These are phyloP conservation scores for Phataginus tetradactyla DNA, from an alignment of 2,797 vertebrate species.

Conservation along the genomic window DNA sequence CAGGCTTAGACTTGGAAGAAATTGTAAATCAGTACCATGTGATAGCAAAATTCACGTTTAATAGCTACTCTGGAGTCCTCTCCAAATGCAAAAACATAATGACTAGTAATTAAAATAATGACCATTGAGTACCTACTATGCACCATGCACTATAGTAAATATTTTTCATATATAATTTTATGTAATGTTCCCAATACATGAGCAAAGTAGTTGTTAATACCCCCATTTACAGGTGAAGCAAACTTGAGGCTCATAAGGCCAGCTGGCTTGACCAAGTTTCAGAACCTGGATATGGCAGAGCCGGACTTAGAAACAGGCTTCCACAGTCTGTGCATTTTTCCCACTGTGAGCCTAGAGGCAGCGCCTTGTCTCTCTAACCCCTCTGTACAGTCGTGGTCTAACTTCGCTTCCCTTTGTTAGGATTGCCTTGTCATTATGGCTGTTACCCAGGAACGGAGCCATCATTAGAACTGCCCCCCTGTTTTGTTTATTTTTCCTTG, in stretches of 20 bases:
- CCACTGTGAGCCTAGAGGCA: neutral
- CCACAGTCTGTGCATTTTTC: neutral
- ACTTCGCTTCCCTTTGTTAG: neutral
- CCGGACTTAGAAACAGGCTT: neutral
- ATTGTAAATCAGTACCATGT: neutral
- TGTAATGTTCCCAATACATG: neutral
- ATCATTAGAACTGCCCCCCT: neutral
- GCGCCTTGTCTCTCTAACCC: neutral
- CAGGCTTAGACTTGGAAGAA: neutral
- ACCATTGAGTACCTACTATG: neutral
- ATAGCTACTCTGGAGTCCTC: neutral
- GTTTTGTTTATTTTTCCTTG: conserved; percentile 4
- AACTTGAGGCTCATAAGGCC: neutral
- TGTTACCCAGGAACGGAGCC: neutral
- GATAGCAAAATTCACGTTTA: neutral
- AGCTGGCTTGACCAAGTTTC: neutral
- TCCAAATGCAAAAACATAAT: neutral
- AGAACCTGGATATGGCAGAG: neutral
- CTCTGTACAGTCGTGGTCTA: rapidly evolving
- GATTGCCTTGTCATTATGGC: neutral
- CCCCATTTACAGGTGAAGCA: neutral
- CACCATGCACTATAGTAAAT: neutral
- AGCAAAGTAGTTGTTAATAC: neutral
- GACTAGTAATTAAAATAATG: neutral
- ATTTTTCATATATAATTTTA: neutral